Evolutionary conservation across 1,140 invertebrate genomes (phyloP).

Genomic region (Lysiphlebus fabarum): DNA sequence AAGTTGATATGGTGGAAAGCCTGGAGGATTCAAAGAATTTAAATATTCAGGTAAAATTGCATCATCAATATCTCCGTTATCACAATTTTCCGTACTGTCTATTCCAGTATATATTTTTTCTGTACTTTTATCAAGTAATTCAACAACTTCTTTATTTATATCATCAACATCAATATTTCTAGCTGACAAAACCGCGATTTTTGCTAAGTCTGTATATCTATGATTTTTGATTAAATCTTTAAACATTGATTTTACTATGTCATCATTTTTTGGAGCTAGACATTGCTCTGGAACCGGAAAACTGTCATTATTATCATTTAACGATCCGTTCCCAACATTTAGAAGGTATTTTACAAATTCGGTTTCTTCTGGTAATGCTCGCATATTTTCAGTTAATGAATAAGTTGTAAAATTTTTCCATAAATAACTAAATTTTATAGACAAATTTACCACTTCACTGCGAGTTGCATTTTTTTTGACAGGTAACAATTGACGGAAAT

Average conservation of each 20-base stretch:
- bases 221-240: constrained; percentile 4
- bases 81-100: constrained; percentile 18
- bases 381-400: constrained; percentile 24
- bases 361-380: constrained; percentile 20
- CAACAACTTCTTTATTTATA: constrained; percentile 31
- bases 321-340: constrained; percentile 23
- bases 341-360: constrained; percentile 23
- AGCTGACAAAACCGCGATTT: constrained; percentile 25
- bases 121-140: constrained; percentile 10
- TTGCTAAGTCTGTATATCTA: constrained; percentile 10
- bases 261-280: background rate
- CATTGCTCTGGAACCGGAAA: constrained; percentile 15
- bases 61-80: constrained; percentile 18
- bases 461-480: constrained; percentile 16
- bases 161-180: constrained; percentile 28
- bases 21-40: constrained; percentile 26
- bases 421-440: constrained; percentile 24
- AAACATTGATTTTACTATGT: constrained; percentile 13
- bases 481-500: constrained; percentile 7
- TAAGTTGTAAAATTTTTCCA: constrained; percentile 23
- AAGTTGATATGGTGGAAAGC: constrained; percentile 14
- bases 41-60: constrained; percentile 28
- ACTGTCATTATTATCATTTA: constrained; percentile 19
- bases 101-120: constrained; percentile 19
- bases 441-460: constrained; percentile 20